These are phyloP conservation scores for Drosophila emarginata DNA, from an alignment of 2,888 invertebrate species.

Conservation along the genomic window DNA sequence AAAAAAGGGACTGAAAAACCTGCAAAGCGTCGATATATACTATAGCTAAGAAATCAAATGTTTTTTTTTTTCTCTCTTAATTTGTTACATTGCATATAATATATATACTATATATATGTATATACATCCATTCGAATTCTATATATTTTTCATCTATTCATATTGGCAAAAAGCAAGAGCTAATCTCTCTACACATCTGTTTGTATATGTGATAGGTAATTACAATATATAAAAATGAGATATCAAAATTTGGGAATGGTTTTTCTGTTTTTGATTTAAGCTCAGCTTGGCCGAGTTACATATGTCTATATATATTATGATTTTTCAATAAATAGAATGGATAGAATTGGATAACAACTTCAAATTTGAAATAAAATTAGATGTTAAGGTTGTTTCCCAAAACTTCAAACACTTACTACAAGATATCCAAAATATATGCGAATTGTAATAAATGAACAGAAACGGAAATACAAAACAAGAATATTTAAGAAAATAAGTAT, in stretches of 20 bases:
- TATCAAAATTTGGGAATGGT: background rate
- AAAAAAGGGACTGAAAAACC: conserved; percentile 9
- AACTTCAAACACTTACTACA: background rate
- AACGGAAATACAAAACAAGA: conserved; percentile 22
- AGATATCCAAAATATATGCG: conserved; percentile 34
- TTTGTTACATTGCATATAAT: background rate
- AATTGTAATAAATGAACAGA: conserved; percentile 43
- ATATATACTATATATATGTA: background rate
- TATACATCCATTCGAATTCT: too few relatives aligned
- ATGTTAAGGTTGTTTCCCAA: background rate
- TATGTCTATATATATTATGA: conserved; percentile 4
- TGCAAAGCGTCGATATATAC: conserved; percentile 16
- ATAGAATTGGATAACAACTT: conserved; percentile 18
- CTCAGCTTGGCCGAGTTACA: background rate
- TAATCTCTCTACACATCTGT: background rate
- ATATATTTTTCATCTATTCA: too few relatives aligned
- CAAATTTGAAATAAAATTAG: conserved; percentile 21
- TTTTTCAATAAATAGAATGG: background rate
- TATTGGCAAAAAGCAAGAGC: background rate
- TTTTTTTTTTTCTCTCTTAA: background rate
- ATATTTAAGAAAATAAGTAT: conserved; percentile 49
- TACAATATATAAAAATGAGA: background rate
- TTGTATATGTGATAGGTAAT: too few relatives aligned
- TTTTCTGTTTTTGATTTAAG: background rate
- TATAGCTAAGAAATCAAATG: background rate